Evolutionary conservation across 2,113 vertebrate genomes (phyloP), one percentile per base, ranked within the genome.

Genomic region (Elephas maximus): DNA sequence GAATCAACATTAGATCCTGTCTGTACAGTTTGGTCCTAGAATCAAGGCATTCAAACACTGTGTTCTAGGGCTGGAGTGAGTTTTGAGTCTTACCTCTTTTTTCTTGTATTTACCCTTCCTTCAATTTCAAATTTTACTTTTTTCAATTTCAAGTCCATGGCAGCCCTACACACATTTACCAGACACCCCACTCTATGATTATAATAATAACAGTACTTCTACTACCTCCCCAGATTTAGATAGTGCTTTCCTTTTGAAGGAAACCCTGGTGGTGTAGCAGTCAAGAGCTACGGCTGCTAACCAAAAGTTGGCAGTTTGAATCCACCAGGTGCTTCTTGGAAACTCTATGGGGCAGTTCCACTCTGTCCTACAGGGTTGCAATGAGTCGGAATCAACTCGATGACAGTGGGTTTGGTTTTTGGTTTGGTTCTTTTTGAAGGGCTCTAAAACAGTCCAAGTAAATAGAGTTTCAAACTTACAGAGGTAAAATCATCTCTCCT

Each of bases 131-230:
- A 37, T 37, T 37, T 37, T 37, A 37, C 37, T 3, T n/a, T 23
- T 4, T 81, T 77, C 86, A 69, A 4, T 17, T 57, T 48, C 30
- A 67, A 15, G 11, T 44, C 20, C 7, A 30, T 21, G 79, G 51
- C 21, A 60, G 30, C 8, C 44, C 24, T 63, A 60, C 3, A 51
- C 26, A 93, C 26, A 45, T 69, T 67, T 81, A 57, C 74, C 33
- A 86, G 45, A 60, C 2, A 83, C 7, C 2, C 37, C 11, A 60
- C 30, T 76, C 82, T 85, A 57, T 62, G 37, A 88, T 73, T 81
- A 85, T 76, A 86, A 45, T 41, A 79, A 93, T 30, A 93, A 77
- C n/a, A 60, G n/a, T 28, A 73, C 48, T 93, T 84, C 88, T 86
- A 67, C 15, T 21, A 62, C 60, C 33, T 89, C 14, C 45, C 45